A percentile compares a stretch with the other conserved stretches of the same genome.
These are phyloP conservation scores for Clepsis dumicolana DNA, from an alignment of 2,888 invertebrate genomes.

Conservation along the genomic window DNA sequence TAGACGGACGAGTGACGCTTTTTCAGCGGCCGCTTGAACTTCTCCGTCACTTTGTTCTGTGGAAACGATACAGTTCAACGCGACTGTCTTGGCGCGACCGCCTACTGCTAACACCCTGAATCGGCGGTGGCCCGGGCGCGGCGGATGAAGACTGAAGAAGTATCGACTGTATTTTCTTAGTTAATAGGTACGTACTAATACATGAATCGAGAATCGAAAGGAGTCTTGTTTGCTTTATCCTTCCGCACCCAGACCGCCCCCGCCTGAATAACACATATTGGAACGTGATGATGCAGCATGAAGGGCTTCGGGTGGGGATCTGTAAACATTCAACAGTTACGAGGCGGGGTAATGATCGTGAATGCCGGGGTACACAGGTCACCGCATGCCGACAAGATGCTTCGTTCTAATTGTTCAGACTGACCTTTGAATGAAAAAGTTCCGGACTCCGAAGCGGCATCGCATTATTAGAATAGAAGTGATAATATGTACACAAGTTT, in stretches of 20 bases:
- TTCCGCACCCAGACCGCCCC: not conserved
- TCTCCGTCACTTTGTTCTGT: slow-evolving; percentile 94
- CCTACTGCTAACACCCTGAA: slow-evolving; percentile 16
- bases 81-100: slow-evolving; percentile 38
- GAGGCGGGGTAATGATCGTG: slow-evolving; percentile 45
- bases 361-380: slow-evolving; percentile 67
- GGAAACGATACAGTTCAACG: slow-evolving; percentile 64
- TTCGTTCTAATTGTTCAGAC: slow-evolving; percentile 69
- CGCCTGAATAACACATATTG: slow-evolving; percentile 5
- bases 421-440: slow-evolving; percentile 82
- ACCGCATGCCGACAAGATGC: slow-evolving; percentile 81
- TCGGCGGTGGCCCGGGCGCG: not conserved
- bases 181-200: not conserved
- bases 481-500: slow-evolving; percentile 48
- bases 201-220: not conserved
- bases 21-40: slow-evolving; percentile 94
- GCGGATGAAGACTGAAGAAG: not conserved
- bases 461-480: slow-evolving; percentile 77
- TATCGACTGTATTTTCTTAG: not conserved
- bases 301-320: slow-evolving; percentile 23
- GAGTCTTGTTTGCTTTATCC: not conserved
- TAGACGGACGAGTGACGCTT: slow-evolving; percentile 95
- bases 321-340: slow-evolving; percentile 41
- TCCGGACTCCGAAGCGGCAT: slow-evolving; percentile 85
- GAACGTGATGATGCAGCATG: slow-evolving; percentile 37